Conservation (phyloP, 2,797 vertebrate genomes). For the Mycteria americana region DNA sequence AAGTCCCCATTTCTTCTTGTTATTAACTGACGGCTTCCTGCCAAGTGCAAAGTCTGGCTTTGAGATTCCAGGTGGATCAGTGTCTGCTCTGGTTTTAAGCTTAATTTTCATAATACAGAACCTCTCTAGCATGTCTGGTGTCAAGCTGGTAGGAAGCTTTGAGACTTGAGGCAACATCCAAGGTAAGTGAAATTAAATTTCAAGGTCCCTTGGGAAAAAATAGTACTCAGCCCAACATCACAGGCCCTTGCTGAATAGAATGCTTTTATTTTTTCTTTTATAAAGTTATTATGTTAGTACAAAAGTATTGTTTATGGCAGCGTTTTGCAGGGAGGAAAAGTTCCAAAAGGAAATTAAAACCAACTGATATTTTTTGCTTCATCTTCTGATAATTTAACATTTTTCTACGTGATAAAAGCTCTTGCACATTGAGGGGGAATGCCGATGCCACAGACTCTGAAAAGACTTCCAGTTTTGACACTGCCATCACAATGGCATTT, state of each 20-base stretch:
- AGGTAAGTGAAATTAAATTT: not conserved
- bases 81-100: not conserved
- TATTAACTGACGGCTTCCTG: not conserved
- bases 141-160: not conserved
- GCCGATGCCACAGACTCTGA: not conserved
- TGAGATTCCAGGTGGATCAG: not conserved
- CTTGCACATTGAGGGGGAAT: not conserved
- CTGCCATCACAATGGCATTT: not conserved
- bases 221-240: not conserved
- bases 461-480: not conserved
- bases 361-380: not conserved
- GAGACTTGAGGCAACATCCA: not conserved
- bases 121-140: not conserved
- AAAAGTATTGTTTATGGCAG: not conserved
- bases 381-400: not conserved
- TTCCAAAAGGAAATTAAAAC: not conserved
- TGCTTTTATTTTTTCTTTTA: not conserved
- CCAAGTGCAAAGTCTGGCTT: not conserved
- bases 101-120: not conserved
- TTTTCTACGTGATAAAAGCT: not conserved
- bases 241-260: not conserved
- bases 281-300: not conserved
- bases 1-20: not conserved
- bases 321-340: not conserved
- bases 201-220: not conserved